These are phyloP conservation scores for Talpa occidentalis DNA, from an alignment of 2,113 vertebrate genomes.

Conservation along the genomic window DNA sequence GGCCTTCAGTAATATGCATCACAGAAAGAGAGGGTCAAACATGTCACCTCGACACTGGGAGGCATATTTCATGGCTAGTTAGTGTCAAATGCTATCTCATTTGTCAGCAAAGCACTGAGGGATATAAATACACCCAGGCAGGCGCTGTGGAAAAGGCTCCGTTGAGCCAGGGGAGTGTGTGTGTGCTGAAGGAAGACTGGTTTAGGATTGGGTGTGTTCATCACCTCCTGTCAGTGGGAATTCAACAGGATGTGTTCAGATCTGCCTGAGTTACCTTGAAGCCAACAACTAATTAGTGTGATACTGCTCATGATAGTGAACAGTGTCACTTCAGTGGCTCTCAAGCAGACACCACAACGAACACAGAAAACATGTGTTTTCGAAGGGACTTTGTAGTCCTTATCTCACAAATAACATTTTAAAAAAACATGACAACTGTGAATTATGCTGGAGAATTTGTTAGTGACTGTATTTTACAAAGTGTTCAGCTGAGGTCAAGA, in stretches of 20 bases:
- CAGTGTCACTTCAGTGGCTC: background rate
- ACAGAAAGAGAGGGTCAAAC: conserved; percentile 68
- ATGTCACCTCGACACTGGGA: conserved; percentile 56
- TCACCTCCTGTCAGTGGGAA: background rate
- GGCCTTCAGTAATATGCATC: conserved; percentile 56
- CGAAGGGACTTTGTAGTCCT: background rate
- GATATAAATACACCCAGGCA: conserved; percentile 57
- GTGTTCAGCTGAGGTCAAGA: background rate
- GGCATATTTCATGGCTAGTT: conserved; percentile 60
- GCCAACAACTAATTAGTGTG: background rate
- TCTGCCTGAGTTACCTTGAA: background rate
- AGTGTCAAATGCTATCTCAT: conserved; percentile 63
- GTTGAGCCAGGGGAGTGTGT: background rate
- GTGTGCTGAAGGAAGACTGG: background rate
- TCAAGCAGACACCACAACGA: background rate
- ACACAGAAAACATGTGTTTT: background rate
- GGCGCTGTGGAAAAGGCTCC: background rate
- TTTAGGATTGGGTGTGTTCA: background rate
- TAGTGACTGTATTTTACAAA: background rate
- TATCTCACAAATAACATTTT: background rate
- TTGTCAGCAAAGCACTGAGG: conserved; percentile 67
- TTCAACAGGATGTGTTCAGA: background rate
- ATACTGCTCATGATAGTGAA: background rate
- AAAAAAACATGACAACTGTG: background rate
- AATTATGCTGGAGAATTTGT: background rate